phyloP scores from a whole-genome alignment of 2,113 vertebrate species.

The Menura novaehollandiae region DNA sequence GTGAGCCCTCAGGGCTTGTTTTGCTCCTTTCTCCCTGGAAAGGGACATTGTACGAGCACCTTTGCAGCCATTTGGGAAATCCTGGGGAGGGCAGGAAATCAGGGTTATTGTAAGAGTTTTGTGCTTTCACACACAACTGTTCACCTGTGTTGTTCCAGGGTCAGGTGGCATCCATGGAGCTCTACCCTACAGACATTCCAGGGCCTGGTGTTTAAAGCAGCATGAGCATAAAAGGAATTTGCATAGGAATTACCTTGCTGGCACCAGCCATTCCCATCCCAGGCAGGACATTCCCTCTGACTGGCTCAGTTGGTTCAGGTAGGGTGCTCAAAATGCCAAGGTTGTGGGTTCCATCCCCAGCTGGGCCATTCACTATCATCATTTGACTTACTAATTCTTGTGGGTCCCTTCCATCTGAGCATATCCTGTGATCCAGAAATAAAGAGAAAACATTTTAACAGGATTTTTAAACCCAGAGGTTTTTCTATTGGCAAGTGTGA shows the following conservation, averaged over 20 bases:
- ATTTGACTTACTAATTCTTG: no score
- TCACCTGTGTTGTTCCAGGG: conserved; percentile 35
- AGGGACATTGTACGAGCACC: conserved; percentile 67
- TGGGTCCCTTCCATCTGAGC: no score
- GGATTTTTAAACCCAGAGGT: no score
- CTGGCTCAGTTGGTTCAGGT: not conserved
- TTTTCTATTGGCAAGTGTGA: no score
- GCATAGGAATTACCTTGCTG: not conserved
- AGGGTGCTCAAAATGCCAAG: not conserved
- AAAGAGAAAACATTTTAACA: no score
- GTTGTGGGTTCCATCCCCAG: no score
- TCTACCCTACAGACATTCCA: conserved; percentile 50
- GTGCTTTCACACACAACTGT: conserved; percentile 52
- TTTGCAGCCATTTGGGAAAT: conserved; percentile 77
- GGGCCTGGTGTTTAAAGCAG: not conserved
- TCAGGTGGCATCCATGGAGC: conserved; percentile 48
- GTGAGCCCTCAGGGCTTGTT: conserved; percentile 52
- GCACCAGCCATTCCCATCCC: not conserved
- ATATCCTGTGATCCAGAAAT: no score
- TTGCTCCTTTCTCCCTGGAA: conserved; percentile 71
- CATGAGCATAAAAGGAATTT: not conserved
- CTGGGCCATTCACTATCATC: no score
- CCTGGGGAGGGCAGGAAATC: conserved; percentile 76
- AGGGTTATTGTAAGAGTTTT: conserved; percentile 72
- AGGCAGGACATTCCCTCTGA: not conserved